Base-by-base conservation (phyloP, 1,140 invertebrate species). In the Chrysopa pallens region DNA sequence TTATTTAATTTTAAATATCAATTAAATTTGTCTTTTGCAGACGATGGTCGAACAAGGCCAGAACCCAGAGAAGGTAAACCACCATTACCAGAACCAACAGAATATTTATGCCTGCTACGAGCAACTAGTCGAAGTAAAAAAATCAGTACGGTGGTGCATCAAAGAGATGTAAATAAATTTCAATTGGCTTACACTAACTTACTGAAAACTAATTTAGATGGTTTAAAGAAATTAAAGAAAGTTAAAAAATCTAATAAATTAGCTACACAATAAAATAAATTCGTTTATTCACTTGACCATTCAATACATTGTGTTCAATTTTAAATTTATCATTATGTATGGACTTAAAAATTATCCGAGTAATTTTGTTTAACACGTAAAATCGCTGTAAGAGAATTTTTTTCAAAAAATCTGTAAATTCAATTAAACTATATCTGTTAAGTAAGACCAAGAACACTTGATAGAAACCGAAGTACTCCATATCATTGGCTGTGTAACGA, bases 201-300 rank as follows among this genome's bases (percentile, higher is more conserved):
- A 46, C 62, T 89, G 17, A 84, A 84, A 62, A 78, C 74, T n/a
- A 88, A 84, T 61, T 76, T 89, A 58, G 85, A 84, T 67, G 83
- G 82, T 46, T 62, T 90, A 40, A 88, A 86, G 60, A 84, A 87
- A 61, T 67, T 84, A 47, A 85, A 87, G 57, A 87, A 87, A 62
- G 67, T 69, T 5, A 80, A 86, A 63, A 64, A 72, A 56, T 64
- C 85, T 72, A 57, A 55, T 76, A 48, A 74, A 85, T 71, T 23
- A 23, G 31, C 31, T 33, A 33, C 31, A 33, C 31, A 33, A 33
- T 33, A 12, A 31, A 11, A 33, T 33, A 23, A 23, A 23, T n/a
- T n/a, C n/a, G 17, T 23, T 23, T 3, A 23, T 23, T 23, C 2
- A 23, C 5, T 23, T 23, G 17, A 23, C 17, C 17, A 23, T 23